A percentile compares a stretch with the other conserved stretches of the same genome.
Evolutionary conservation across 2,113 vertebrate genomes (phyloP).

Genomic region (Psophia crepitans): DNA sequence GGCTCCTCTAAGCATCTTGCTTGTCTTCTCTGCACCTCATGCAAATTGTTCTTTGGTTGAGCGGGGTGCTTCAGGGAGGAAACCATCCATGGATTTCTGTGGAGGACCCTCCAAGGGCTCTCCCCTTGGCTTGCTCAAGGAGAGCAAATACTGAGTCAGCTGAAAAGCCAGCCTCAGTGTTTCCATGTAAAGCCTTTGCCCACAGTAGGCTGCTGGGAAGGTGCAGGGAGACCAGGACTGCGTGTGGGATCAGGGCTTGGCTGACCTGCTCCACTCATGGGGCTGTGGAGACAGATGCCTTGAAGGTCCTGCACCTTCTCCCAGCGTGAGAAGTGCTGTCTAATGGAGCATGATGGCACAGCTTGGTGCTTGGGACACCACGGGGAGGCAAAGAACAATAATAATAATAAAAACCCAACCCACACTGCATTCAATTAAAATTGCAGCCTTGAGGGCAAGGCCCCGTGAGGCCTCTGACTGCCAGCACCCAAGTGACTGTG

Average conservation of each 20-base stretch:
- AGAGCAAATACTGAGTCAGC: background rate
- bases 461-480: background rate
- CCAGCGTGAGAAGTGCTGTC: background rate
- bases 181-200: background rate
- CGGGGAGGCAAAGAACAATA: background rate
- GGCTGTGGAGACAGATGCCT: background rate
- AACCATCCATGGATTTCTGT: background rate
- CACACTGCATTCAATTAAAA: background rate
- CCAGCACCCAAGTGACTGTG: background rate
- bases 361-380: background rate
- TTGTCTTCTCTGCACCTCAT: background rate
- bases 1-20: background rate
- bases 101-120: background rate
- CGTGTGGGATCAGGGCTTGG: background rate
- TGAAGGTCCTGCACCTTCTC: background rate
- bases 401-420: accelerated
- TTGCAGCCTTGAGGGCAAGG: background rate
- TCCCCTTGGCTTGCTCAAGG: background rate
- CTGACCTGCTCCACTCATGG: background rate
- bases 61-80: background rate
- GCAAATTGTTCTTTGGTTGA: background rate
- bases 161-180: background rate
- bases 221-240: background rate
- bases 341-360: background rate
- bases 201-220: background rate